These are phyloP conservation scores for Nymphalis urticae DNA, from an alignment of 2,888 invertebrate species.

Conservation along the genomic window DNA sequence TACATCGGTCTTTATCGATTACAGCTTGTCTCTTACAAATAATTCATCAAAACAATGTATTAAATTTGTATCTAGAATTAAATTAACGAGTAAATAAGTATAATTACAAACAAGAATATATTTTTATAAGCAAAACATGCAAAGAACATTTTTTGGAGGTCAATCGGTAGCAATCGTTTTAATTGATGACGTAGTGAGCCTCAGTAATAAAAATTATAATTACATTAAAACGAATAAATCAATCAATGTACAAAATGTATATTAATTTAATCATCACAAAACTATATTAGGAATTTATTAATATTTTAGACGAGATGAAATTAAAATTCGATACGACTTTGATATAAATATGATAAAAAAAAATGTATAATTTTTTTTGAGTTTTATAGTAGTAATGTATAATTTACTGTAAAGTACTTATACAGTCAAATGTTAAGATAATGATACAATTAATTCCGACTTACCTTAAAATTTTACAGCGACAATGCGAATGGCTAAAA, in stretches of 20 bases:
- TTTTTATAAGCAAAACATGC: neutral
- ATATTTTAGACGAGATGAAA: neutral
- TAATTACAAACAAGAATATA: neutral
- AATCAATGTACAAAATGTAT: constrained; percentile 1
- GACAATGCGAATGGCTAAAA: constrained; percentile 1
- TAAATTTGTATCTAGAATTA: no score
- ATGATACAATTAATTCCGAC: no score
- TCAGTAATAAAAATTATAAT: constrained; percentile 12
- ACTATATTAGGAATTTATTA: constrained; percentile 1
- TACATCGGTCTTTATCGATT: no score
- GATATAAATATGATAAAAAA: no score
- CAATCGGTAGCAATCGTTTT: constrained; percentile 16
- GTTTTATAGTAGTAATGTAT: no score
- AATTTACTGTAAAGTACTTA: no score
- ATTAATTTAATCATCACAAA: neutral
- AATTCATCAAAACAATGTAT: no score
- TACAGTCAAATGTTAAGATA: no score
- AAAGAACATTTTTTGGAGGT: constrained; percentile 1
- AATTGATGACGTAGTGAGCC: constrained; percentile 17
- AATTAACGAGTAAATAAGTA: no score
- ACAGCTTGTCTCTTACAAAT: no score
- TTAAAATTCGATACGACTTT: neutral
- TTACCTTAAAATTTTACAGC: neutral
- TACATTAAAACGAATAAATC: constrained; percentile 8
- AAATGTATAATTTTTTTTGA: no score